A percentile compares a stretch with the other conserved stretches of the same genome.
Conservation (phyloP, 2,888 invertebrate genomes). For the Prenolepis imparis region DNA sequence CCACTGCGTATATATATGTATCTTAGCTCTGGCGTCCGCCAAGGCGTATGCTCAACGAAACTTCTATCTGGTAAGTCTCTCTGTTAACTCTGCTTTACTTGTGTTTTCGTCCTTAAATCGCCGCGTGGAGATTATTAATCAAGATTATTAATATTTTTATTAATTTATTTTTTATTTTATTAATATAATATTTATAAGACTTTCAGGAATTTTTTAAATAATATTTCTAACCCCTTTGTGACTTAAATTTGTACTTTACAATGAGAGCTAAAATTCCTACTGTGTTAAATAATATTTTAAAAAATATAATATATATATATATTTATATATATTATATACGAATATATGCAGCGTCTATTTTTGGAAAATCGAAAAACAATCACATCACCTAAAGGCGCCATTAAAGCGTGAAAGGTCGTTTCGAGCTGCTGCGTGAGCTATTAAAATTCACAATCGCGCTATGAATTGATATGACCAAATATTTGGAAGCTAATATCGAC, state of each 20-base stretch:
- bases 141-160: too few species aligned
- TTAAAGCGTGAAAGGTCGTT: neutral
- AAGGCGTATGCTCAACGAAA: conserved; percentile 77
- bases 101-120: too few species aligned
- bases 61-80: conserved; percentile 75
- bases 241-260: too few species aligned
- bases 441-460: conserved; percentile 3
- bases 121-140: too few species aligned
- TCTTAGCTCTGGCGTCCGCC: conserved; percentile 72
- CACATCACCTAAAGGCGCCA: neutral
- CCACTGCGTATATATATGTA: conserved; percentile 62
- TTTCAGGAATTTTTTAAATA: too few species aligned
- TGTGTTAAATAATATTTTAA: too few species aligned
- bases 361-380: neutral
- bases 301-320: too few species aligned
- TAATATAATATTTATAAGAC: too few species aligned
- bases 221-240: too few species aligned
- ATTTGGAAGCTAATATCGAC: conserved; percentile 12
- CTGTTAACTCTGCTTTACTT: neutral
- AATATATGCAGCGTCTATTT: neutral
- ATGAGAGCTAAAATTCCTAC: too few species aligned
- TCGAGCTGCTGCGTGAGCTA: neutral
- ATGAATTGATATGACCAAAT: conserved; percentile 8
- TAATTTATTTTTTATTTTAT: too few species aligned
- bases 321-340: too few species aligned